Evolutionary conservation across 2,113 vertebrate genomes (phyloP).

Genomic region (Psophia crepitans): DNA sequence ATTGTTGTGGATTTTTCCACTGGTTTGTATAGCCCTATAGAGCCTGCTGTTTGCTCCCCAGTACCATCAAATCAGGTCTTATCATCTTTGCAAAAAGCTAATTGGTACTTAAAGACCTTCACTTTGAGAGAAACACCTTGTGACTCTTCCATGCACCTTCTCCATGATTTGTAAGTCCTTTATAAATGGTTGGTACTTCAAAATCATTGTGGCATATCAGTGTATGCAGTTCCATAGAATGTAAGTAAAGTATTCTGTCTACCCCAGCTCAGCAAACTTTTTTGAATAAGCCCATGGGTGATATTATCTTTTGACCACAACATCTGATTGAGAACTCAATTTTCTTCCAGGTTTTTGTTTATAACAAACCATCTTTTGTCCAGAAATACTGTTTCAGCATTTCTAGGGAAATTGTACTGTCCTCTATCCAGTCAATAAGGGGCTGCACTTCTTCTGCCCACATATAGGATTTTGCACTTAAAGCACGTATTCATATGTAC

Average conservation of each 20-base stretch:
- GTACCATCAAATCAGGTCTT: neutral
- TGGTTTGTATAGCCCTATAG: neutral
- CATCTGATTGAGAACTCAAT: neutral
- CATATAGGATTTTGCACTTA: neutral
- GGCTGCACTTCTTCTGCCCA: neutral
- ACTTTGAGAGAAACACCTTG: neutral
- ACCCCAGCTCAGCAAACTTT: neutral
- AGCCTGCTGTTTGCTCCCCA: neutral
- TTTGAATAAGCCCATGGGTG: neutral
- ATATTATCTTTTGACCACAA: neutral
- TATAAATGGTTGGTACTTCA: neutral
- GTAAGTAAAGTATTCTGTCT: neutral
- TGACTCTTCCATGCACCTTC: neutral
- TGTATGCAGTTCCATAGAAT: neutral
- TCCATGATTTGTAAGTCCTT: neutral
- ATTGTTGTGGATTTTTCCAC: neutral
- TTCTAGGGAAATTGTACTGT: neutral
- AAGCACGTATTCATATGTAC: neutral
- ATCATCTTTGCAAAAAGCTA: neutral
- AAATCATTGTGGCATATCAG: neutral
- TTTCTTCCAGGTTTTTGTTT: neutral
- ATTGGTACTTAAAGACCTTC: neutral
- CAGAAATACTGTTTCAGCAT: neutral
- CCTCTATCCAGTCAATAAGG: neutral
- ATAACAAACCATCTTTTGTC: rapidly evolving